These are phyloP conservation scores for Planiliza haematocheilus DNA, from an alignment of 2,113 vertebrate genomes.

Conservation along the genomic window DNA sequence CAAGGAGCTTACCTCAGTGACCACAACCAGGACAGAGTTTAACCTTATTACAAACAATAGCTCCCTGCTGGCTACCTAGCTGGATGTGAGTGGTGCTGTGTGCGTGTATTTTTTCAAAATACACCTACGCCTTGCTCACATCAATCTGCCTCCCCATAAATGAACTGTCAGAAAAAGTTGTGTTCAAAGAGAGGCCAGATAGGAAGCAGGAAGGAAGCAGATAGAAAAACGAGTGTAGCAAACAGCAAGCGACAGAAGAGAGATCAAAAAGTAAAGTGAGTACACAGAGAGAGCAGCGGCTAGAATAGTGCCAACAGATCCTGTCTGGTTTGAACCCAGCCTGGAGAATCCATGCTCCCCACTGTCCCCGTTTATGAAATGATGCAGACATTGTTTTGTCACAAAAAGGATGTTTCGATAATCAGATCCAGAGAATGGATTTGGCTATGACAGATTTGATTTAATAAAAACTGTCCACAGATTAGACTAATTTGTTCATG, in stretches of 20 bases:
- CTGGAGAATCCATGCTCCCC: background rate
- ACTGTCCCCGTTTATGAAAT: background rate
- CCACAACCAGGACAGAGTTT: constrained; percentile 46
- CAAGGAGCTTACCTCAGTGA: constrained; percentile 39
- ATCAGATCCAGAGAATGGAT: constrained; percentile 1
- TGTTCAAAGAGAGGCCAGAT: constrained; percentile 58
- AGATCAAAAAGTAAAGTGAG: constrained; percentile 9
- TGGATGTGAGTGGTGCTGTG: constrained; percentile 4
- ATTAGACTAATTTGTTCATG: constrained; percentile 36
- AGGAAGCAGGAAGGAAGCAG: constrained; percentile 36
- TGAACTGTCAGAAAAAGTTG: constrained; percentile 52
- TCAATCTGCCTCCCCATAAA: constrained; percentile 49
- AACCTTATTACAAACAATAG: constrained; percentile 64
- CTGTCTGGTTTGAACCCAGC: constrained; percentile 9
- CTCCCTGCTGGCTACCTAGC: constrained; percentile 52
- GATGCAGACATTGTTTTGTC: constrained; percentile 1
- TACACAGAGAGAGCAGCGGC: constrained; percentile 27
- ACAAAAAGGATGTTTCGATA: background rate
- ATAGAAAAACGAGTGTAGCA: background rate
- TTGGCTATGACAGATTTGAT: constrained; percentile 3
- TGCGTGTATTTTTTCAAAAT: constrained; percentile 18
- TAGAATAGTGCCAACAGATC: constrained; percentile 23
- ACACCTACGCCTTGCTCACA: constrained; percentile 36
- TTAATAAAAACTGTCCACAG: constrained; percentile 14
- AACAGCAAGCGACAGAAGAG: constrained; percentile 3